Conservation (phyloP, 2,113 vertebrate species). For the Pterocles gutturalis region DNA sequence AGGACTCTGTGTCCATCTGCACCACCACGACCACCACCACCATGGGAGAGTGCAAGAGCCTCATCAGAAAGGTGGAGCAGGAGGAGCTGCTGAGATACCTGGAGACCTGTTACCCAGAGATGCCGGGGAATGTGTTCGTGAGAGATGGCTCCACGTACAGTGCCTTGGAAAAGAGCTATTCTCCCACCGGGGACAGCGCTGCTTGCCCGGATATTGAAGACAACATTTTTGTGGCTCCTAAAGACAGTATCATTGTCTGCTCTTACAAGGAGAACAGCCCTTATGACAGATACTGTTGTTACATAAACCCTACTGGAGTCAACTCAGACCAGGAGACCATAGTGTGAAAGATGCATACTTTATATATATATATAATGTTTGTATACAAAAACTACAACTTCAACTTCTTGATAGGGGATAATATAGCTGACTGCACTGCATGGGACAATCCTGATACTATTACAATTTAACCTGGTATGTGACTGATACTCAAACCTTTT, state of each 20-base stretch:
- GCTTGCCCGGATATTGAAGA: constrained; percentile 73
- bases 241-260: constrained; percentile 81
- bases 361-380: neutral
- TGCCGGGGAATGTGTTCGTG: constrained; percentile 52
- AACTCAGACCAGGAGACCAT: constrained; percentile 81
- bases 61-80: constrained; percentile 60
- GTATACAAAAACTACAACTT: constrained; percentile 27
- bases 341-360: constrained; percentile 72
- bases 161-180: constrained; percentile 76
- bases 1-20: constrained; percentile 67
- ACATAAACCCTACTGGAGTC: constrained; percentile 79
- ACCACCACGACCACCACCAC: constrained; percentile 48
- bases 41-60: constrained; percentile 66
- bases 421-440: constrained; percentile 73
- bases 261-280: constrained; percentile 81
- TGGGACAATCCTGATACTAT: constrained; percentile 71
- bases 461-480: constrained; percentile 72
- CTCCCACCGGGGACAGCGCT: constrained; percentile 60
- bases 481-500: constrained; percentile 70
- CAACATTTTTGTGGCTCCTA: constrained; percentile 79
- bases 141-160: constrained; percentile 67
- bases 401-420: constrained; percentile 57
- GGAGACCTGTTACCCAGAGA: constrained; percentile 78
- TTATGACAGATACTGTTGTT: constrained; percentile 85
- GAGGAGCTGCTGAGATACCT: constrained; percentile 78